A percentile compares a stretch with the other conserved stretches of the same genome.
phyloP scores from a whole-genome alignment of 2,113 vertebrate species.

The Oceanites oceanicus region DNA sequence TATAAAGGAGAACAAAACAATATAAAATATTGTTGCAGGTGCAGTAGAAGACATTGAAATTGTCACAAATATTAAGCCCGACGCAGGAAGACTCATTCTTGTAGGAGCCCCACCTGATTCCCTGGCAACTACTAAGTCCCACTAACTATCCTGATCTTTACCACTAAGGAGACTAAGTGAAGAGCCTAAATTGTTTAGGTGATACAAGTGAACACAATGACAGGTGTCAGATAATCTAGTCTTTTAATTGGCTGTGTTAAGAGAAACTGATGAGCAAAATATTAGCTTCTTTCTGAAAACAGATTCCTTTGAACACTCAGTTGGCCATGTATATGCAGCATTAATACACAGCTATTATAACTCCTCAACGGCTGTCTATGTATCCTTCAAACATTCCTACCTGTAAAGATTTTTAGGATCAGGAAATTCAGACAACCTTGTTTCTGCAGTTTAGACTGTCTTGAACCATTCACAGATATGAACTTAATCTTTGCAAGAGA shows the following conservation, averaged over 20 bases:
- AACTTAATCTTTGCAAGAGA: not conserved
- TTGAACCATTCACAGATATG: not conserved
- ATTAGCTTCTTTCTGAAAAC: not conserved
- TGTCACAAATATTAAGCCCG: not conserved
- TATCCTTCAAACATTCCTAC: not conserved
- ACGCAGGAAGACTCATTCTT: not conserved
- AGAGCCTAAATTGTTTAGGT: not conserved
- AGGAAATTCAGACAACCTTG: not conserved
- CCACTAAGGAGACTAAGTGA: not conserved
- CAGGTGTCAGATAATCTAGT: not conserved
- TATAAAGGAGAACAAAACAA: not conserved
- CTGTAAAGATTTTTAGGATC: not conserved
- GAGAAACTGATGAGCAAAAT: not conserved
- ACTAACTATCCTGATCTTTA: not conserved
- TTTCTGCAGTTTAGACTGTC: not conserved
- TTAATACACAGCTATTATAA: rapidly evolving
- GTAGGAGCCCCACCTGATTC: not conserved
- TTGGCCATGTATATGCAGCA: rapidly evolving
- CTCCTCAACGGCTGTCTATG: rapidly evolving
- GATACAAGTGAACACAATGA: not conserved
- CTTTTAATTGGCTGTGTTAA: not conserved
- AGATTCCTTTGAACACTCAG: not conserved
- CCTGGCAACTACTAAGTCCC: not conserved
- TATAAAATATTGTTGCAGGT: not conserved
- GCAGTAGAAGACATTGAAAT: no score